phyloP scores from a whole-genome alignment of 2,888 invertebrate species.

The Campopleginae sp. region DNA sequence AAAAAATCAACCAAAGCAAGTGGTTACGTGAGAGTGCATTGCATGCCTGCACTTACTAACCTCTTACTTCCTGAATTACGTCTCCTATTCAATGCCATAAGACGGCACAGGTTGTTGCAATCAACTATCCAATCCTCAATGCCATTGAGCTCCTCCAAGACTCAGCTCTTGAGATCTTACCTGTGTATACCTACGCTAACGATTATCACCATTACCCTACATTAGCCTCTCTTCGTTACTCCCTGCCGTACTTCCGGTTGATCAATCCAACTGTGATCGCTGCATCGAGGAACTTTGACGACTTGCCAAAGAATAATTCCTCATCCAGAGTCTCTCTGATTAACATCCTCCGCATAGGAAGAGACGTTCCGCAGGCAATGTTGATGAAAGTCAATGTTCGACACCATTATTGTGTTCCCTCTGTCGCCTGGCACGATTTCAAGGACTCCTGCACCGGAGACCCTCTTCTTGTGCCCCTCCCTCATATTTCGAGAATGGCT shows the following conservation, averaged over 20 bases:
- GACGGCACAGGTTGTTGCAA: neutral
- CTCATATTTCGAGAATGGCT: slow-evolving; percentile 37
- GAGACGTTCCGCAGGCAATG: neutral
- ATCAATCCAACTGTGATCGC: neutral
- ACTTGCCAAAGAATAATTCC: neutral
- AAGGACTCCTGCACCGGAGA: slow-evolving; percentile 37
- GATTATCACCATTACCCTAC: neutral
- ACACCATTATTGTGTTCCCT: slow-evolving; percentile 59
- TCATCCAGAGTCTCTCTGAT: neutral
- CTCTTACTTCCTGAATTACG: slow-evolving; percentile 35
- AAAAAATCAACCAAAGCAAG: slow-evolving; percentile 71
- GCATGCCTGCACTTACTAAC: slow-evolving; percentile 24
- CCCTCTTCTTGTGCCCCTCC: slow-evolving; percentile 45
- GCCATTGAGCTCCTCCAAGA: neutral
- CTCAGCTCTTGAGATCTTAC: neutral
- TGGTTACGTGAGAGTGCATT: slow-evolving; percentile 73
- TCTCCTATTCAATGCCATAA: neutral
- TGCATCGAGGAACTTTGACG: neutral
- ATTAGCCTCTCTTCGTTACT: neutral
- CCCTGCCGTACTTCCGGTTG: neutral
- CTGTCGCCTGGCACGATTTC: slow-evolving; percentile 40
- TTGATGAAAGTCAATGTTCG: slow-evolving; percentile 38
- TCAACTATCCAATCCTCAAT: neutral
- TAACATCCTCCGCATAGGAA: slow-evolving; percentile 1
- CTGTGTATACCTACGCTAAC: neutral